Conservation (phyloP, 2,888 invertebrate species). For the Tetragonisca angustula region DNA sequence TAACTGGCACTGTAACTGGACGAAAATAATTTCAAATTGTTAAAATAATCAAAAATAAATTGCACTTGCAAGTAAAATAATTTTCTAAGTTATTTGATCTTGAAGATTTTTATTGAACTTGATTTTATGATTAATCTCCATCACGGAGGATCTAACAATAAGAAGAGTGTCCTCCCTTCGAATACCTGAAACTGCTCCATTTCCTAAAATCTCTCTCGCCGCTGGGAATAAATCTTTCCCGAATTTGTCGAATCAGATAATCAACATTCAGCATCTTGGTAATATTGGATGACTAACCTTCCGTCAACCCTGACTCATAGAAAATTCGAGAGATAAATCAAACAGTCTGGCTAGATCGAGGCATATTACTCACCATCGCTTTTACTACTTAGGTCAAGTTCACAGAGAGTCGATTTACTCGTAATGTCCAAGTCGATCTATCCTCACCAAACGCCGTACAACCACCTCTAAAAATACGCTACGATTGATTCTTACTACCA, state of each 20-base stretch:
- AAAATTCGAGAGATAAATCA: not conserved
- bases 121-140: too few species aligned
- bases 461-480: not conserved
- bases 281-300: not conserved
- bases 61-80: too few species aligned
- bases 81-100: too few species aligned
- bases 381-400: not conserved
- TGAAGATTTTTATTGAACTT: too few species aligned
- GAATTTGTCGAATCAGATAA: not conserved
- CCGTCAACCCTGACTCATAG: not conserved
- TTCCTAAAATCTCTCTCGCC: not conserved
- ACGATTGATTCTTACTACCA: not conserved
- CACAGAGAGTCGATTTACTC: not conserved
- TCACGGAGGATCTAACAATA: too few species aligned
- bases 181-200: not conserved
- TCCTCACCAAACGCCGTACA: not conserved
- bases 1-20: too few species aligned
- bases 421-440: not conserved
- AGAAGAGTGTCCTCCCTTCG: too few species aligned
- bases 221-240: not conserved
- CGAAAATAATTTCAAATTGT: too few species aligned
- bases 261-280: not conserved
- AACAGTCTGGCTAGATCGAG: not conserved
- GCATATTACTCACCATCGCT: not conserved
- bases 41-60: too few species aligned